phyloP scores from a whole-genome alignment of 2,888 invertebrate genomes.

The Pseudeuparius sepicola region DNA sequence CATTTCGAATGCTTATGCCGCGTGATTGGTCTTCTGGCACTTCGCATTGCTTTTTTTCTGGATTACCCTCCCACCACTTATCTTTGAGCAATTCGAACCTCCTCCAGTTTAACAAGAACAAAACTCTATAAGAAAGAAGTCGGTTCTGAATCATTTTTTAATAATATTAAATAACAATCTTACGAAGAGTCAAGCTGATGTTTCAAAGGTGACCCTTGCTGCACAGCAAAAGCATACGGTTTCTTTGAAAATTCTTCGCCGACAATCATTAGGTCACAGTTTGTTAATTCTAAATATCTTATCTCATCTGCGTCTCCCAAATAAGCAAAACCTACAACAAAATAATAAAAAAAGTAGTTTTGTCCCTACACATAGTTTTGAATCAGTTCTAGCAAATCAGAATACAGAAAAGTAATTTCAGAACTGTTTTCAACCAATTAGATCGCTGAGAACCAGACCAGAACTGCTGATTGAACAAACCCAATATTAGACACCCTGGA shows the following conservation, averaged over 20 bases:
- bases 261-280: constrained; percentile 83
- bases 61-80: constrained; percentile 92
- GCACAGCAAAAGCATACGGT: constrained; percentile 94
- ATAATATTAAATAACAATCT: no score
- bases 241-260: constrained; percentile 97
- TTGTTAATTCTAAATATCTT: constrained; percentile 59
- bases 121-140: constrained; percentile 70
- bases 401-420: no score
- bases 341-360: no score
- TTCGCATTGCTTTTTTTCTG: constrained; percentile 61
- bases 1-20: constrained; percentile 95
- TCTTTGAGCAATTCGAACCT: constrained; percentile 89
- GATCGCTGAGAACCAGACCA: no score
- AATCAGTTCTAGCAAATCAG: no score
- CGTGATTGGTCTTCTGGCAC: constrained; percentile 88
- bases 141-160: no score
- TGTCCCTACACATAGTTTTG: no score
- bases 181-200: constrained; percentile 93
- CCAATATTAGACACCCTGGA: constrained; percentile 72
- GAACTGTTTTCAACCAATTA: no score
- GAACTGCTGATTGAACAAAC: no score
- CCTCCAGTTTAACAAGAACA: constrained; percentile 86
- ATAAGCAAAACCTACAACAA: constrained; percentile 61
- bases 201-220: constrained; percentile 88
- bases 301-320: constrained; percentile 88